phyloP scores from a whole-genome alignment of 2,797 vertebrate genomes.

The Pampus argenteus region DNA sequence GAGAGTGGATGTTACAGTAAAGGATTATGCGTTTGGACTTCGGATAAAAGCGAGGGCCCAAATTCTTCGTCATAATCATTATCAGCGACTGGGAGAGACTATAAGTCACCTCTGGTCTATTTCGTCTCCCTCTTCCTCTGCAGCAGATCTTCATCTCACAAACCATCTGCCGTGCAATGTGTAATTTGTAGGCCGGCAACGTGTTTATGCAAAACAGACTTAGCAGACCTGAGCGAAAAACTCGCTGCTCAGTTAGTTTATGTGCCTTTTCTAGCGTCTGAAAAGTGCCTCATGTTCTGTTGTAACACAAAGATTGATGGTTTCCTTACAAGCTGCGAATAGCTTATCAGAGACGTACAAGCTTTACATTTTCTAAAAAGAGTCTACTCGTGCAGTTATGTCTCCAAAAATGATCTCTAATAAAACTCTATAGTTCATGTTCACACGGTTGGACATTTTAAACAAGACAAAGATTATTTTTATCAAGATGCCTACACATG shows the following conservation, averaged over 20 bases:
- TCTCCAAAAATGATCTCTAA: constrained; percentile 6
- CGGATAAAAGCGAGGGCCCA: not conserved
- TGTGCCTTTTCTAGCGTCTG: not conserved
- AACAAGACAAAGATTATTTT: not conserved
- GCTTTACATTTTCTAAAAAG: constrained; percentile 24
- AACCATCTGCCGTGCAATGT: constrained; percentile 55
- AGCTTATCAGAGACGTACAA: not conserved
- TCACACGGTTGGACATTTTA: not conserved
- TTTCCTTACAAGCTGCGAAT: no score
- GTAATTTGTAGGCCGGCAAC: constrained; percentile 37
- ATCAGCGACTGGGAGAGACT: constrained; percentile 16
- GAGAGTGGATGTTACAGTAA: constrained; percentile 7
- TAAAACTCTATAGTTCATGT: no score
- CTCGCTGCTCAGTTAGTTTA: constrained; percentile 29
- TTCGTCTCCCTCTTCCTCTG: constrained; percentile 17
- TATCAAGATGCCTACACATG: not conserved
- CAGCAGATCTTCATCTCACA: constrained; percentile 34
- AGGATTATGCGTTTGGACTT: constrained; percentile 7
- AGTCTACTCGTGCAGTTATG: constrained; percentile 20
- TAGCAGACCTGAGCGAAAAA: constrained; percentile 30
- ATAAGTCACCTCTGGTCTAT: constrained; percentile 32
- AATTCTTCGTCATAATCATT: constrained; percentile 32
- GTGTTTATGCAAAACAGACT: constrained; percentile 22
- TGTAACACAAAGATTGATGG: not conserved
- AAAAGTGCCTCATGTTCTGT: not conserved